Conservation (phyloP, 2,113 vertebrate genomes). For the Tetrax tetrax region DNA sequence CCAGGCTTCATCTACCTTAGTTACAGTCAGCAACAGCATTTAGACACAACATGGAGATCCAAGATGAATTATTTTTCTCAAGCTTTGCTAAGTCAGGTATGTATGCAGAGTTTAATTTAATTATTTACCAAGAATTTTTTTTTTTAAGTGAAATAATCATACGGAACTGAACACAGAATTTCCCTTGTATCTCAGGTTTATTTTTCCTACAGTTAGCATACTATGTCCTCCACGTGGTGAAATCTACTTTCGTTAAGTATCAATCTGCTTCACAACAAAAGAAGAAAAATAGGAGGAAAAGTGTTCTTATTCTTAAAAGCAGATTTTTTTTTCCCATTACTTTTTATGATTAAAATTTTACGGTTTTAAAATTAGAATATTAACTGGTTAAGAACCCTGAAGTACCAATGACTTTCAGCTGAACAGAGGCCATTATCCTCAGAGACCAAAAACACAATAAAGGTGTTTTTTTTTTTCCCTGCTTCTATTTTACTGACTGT, state of each 20-base stretch:
- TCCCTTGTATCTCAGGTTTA: background rate
- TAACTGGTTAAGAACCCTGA: background rate
- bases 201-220: background rate
- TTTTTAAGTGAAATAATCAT: background rate
- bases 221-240: background rate
- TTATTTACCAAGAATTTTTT: background rate
- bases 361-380: background rate
- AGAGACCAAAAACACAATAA: background rate
- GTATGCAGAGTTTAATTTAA: background rate
- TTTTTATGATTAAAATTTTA: background rate
- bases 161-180: background rate
- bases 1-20: background rate
- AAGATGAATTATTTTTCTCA: background rate
- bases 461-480: background rate
- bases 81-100: background rate
- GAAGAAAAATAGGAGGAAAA: background rate
- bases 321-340: background rate
- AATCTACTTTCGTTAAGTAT: background rate
- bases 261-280: background rate
- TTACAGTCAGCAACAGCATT: background rate
- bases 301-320: background rate
- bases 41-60: background rate
- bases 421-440: background rate
- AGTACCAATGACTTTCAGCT: background rate
- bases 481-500: background rate